A percentile compares a stretch with the other conserved stretches of the same genome.
Evolutionary conservation across 2,797 vertebrate species (phyloP).

Genomic region (Chelon auratus): DNA sequence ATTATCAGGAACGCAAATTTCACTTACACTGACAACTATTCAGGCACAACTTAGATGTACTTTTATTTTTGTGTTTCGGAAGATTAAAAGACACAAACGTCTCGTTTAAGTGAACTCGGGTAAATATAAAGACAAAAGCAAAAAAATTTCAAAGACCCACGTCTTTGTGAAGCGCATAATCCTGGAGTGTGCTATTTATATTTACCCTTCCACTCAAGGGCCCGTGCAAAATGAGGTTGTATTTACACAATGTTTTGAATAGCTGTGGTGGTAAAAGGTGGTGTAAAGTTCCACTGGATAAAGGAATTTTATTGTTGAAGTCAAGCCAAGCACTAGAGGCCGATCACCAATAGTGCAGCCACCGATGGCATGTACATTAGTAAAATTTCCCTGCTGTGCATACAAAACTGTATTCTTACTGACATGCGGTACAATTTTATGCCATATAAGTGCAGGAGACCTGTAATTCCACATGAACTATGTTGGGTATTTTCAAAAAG

Average conservation of each 20-base stretch:
- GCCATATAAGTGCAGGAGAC: too few relatives aligned
- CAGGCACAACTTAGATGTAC: too few relatives aligned
- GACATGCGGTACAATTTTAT: too few relatives aligned
- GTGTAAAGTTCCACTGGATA: slow-evolving; percentile 13
- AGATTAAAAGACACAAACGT: slow-evolving; percentile 9
- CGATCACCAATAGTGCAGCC: not conserved
- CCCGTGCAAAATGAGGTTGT: slow-evolving; percentile 32
- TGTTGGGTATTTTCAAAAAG: too few relatives aligned
- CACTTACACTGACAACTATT: too few relatives aligned
- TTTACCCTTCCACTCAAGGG: slow-evolving; percentile 46
- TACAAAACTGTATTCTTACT: not conserved
- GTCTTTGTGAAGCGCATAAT: slow-evolving; percentile 37
- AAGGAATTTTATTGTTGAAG: slow-evolving; percentile 10
- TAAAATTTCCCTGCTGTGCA: not conserved
- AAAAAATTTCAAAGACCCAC: slow-evolving; percentile 35
- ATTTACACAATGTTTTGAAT: slow-evolving; percentile 32
- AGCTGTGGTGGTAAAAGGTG: slow-evolving; percentile 4
- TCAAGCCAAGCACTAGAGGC: not conserved
- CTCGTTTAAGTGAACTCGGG: slow-evolving; percentile 37
- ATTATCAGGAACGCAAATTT: too few relatives aligned
- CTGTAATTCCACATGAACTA: too few relatives aligned
- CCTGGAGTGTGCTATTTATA: slow-evolving; percentile 52
- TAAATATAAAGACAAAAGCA: slow-evolving; percentile 57
- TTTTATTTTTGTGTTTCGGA: too few relatives aligned
- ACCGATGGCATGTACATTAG: not conserved